phyloP scores from a whole-genome alignment of 2,888 invertebrate species.

The Tribolium freemani region DNA sequence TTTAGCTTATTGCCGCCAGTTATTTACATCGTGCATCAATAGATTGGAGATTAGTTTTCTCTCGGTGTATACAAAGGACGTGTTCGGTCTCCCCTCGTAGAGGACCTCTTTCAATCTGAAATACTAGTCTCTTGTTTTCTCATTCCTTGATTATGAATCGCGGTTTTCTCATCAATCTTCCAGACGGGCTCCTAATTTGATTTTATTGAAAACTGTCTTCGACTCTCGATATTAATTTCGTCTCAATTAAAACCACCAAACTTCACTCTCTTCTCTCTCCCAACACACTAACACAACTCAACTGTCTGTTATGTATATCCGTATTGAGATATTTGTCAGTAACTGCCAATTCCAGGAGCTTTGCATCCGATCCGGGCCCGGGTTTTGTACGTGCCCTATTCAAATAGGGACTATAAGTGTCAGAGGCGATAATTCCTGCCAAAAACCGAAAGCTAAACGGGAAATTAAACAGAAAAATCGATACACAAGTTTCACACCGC shows the following conservation, averaged over 20 bases:
- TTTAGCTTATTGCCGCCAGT: slow-evolving; percentile 47
- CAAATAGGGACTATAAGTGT: slow-evolving; percentile 31
- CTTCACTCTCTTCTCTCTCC: neutral
- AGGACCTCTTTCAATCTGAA: neutral
- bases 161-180: slow-evolving; percentile 28
- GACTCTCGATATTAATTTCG: neutral
- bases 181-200: slow-evolving; percentile 14
- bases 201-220: slow-evolving; percentile 20
- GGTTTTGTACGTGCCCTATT: slow-evolving; percentile 33
- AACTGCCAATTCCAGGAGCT: slow-evolving; percentile 23
- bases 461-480: slow-evolving; percentile 18
- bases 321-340: slow-evolving; percentile 14
- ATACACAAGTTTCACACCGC: neutral
- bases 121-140: neutral
- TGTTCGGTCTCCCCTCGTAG: neutral
- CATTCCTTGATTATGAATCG: slow-evolving; percentile 26
- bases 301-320: neutral
- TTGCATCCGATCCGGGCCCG: slow-evolving; percentile 10
- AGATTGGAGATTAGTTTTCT: slow-evolving; percentile 31
- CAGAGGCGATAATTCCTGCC: slow-evolving; percentile 25
- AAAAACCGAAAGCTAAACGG: neutral
- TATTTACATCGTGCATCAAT: slow-evolving; percentile 35
- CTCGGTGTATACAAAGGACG: slow-evolving; percentile 20
- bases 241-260: neutral
- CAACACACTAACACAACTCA: neutral